Conservation (phyloP, 2,888 invertebrate species). For the Tipula vernalis region DNA sequence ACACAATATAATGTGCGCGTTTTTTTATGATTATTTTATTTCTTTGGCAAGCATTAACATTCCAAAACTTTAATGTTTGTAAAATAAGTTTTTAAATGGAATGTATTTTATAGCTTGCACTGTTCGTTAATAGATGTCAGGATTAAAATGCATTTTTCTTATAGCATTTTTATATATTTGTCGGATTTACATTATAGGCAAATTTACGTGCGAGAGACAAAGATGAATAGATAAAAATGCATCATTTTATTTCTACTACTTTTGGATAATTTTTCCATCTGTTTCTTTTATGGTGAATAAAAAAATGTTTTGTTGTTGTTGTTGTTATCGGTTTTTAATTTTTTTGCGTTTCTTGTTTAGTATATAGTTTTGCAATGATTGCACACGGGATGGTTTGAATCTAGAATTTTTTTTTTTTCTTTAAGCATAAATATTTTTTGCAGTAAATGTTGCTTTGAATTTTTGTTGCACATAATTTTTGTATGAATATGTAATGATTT, state of each 20-base stretch:
- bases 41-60: background rate
- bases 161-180: background rate
- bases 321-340: background rate
- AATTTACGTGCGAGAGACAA: background rate
- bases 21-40: background rate
- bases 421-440: background rate
- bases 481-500: background rate
- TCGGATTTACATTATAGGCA: background rate
- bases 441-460: background rate
- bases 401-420: background rate
- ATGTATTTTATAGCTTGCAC: background rate
- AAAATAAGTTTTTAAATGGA: background rate
- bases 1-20: background rate
- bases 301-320: background rate
- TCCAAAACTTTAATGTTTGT: background rate
- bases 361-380: background rate
- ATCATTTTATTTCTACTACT: background rate
- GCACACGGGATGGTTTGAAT: background rate
- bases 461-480: background rate
- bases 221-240: background rate
- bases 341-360: background rate
- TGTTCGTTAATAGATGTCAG: conserved; percentile 7
- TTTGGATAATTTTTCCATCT: background rate
- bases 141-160: background rate
- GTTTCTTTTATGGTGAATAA: background rate